Percentiles rank a stretch among this genome's conserved stretches.
phyloP scores from a whole-genome alignment of 2,888 invertebrate genomes.

The Tethea ocularis region DNA sequence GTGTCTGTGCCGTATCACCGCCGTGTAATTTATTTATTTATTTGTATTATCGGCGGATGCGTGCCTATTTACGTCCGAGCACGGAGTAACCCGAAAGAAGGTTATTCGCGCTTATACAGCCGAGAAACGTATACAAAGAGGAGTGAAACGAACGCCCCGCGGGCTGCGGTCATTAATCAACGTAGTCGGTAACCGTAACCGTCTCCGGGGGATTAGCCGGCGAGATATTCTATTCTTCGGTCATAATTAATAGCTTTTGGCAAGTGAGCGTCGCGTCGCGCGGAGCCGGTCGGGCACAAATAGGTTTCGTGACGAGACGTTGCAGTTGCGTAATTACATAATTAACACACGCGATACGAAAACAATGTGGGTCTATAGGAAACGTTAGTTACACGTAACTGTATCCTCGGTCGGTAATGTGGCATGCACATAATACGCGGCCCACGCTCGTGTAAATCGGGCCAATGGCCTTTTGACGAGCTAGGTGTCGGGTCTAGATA shows the following conservation, averaged over 20 bases:
- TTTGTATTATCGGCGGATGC: constrained; percentile 66
- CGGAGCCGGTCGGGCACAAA: constrained; percentile 56
- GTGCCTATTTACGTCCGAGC: constrained; percentile 65
- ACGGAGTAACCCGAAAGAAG: constrained; percentile 70
- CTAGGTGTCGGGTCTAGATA: constrained; percentile 55
- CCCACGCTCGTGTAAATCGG: constrained; percentile 69
- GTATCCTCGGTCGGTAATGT: constrained; percentile 57
- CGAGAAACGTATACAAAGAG: constrained; percentile 65
- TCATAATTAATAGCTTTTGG: constrained; percentile 82
- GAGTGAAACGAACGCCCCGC: constrained; percentile 73
- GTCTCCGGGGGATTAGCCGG: constrained; percentile 78
- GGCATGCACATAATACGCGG: constrained; percentile 58
- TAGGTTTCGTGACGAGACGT: constrained; percentile 66
- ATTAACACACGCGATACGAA: constrained; percentile 65
- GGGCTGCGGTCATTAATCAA: constrained; percentile 77
- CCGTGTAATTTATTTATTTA: constrained; percentile 69
- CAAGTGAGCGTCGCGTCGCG: constrained; percentile 66
- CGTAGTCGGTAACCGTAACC: constrained; percentile 79
- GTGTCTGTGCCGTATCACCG: constrained; percentile 63
- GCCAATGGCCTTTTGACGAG: constrained; percentile 68
- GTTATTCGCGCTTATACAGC: constrained; percentile 73
- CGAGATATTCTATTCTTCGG: constrained; percentile 79
- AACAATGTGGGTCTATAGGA: constrained; percentile 65
- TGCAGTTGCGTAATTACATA: constrained; percentile 72
- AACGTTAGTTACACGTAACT: constrained; percentile 60